Evolutionary conservation across 2,888 invertebrate genomes (phyloP).

Genomic region (Clitarchus hookeri): DNA sequence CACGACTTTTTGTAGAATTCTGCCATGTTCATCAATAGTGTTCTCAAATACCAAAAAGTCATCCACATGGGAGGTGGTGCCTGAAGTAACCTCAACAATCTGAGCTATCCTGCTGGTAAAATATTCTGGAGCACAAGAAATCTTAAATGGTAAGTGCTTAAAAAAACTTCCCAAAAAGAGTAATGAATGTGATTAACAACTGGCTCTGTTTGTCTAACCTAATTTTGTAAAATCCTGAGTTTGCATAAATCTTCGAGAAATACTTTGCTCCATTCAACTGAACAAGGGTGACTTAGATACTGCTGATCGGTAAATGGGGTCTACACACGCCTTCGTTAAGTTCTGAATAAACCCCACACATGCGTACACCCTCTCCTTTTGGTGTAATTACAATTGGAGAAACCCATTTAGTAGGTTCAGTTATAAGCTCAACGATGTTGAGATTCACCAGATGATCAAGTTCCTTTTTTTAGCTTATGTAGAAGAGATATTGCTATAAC

Average conservation of each 20-base stretch:
- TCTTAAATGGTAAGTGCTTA: slow-evolving; percentile 44
- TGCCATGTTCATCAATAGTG: slow-evolving; percentile 43
- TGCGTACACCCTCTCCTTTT: slow-evolving; percentile 44
- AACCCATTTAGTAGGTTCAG: slow-evolving; percentile 50
- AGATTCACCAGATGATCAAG: slow-evolving; percentile 45
- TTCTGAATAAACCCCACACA: slow-evolving; percentile 47
- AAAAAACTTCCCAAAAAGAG: slow-evolving; percentile 38
- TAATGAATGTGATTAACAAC: slow-evolving; percentile 40
- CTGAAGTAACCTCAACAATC: slow-evolving; percentile 36
- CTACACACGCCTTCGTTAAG: slow-evolving; percentile 30
- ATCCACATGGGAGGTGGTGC: background rate
- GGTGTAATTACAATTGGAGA: slow-evolving; percentile 49
- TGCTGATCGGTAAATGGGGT: background rate
- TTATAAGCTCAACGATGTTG: slow-evolving; percentile 48
- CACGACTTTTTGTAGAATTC: slow-evolving; percentile 44
- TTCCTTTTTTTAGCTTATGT: slow-evolving; percentile 47
- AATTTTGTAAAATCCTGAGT: slow-evolving; percentile 25
- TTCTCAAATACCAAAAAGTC: slow-evolving; percentile 33
- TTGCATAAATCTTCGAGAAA: slow-evolving; percentile 12
- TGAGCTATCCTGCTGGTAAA: slow-evolving; percentile 40
- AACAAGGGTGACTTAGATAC: background rate
- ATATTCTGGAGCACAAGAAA: slow-evolving; percentile 40
- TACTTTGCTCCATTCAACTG: background rate
- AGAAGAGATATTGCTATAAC: slow-evolving; percentile 35
- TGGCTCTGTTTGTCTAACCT: background rate